Percentiles rank a stretch among this genome's conserved stretches.
These are phyloP conservation scores for Cyrtonyx montezumae DNA, from an alignment of 2,113 vertebrate genomes.

Conservation along the genomic window DNA sequence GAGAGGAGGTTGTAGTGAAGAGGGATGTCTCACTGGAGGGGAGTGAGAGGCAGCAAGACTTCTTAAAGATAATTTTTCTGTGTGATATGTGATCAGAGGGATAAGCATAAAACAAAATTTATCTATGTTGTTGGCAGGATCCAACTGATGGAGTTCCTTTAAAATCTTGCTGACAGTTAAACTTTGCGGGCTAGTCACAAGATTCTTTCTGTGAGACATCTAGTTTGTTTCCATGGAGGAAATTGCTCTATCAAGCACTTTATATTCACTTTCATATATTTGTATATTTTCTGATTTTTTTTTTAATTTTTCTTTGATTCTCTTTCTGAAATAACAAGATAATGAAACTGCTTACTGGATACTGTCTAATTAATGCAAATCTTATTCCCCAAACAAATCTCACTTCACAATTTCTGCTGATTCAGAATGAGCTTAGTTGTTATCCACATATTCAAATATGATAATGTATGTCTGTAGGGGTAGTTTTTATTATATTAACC, in stretches of 20 bases:
- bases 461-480: not conserved
- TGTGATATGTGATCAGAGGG: not conserved
- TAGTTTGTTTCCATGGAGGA: not conserved
- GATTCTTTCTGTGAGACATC: not conserved
- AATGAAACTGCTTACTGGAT: not conserved
- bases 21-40: not conserved
- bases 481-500: slow-evolving; percentile 2
- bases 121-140: not conserved
- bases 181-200: not conserved
- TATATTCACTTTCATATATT: not conserved
- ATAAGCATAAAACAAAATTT: not conserved
- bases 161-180: not conserved
- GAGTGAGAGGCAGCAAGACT: not conserved
- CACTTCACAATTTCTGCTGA: not conserved
- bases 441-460: not conserved
- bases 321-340: not conserved
- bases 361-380: not conserved
- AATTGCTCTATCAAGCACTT: not conserved
- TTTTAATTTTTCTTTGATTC: not conserved
- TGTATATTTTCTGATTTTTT: not conserved
- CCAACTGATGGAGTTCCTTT: not conserved
- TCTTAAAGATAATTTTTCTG: not conserved
- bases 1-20: not conserved
- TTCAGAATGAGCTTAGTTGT: not conserved
- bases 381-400: not conserved